Percentiles rank a stretch among this genome's conserved stretches.
Evolutionary conservation across 2,888 invertebrate genomes (phyloP).

Genomic region (Synergus itoensis): DNA sequence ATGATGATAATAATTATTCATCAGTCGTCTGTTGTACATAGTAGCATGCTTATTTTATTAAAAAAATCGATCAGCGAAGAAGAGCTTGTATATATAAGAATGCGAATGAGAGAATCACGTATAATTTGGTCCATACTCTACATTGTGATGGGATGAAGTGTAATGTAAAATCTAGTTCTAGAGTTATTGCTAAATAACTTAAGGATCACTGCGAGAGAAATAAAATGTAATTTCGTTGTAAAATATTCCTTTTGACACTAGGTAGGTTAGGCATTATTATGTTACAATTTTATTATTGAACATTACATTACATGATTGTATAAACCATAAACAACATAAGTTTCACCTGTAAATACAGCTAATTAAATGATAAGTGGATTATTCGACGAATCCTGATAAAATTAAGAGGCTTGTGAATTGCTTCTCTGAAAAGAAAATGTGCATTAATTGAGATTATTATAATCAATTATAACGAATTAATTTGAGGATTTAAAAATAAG

Average conservation of each 20-base stretch:
- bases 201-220: conserved; percentile 42
- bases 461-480: not conserved
- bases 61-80: conserved; percentile 54
- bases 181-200: conserved; percentile 53
- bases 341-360: conserved; percentile 73
- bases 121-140: conserved; percentile 68
- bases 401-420: conserved; percentile 73
- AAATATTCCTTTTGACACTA: conserved; percentile 75
- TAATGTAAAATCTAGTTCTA: conserved; percentile 70
- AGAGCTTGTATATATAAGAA: conserved; percentile 62
- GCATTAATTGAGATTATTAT: conserved; percentile 8
- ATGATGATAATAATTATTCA: conserved; percentile 23
- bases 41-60: conserved; percentile 69
- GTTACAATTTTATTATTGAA: conserved; percentile 76
- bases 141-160: conserved; percentile 70
- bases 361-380: conserved; percentile 70
- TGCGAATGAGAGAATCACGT: conserved; percentile 54
- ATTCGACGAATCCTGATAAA: conserved; percentile 67
- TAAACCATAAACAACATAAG: conserved; percentile 71
- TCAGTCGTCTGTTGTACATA: conserved; percentile 71
- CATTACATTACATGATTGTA: conserved; percentile 76
- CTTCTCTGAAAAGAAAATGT: conserved; percentile 50
- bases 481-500: not conserved
- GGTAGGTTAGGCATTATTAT: conserved; percentile 74
- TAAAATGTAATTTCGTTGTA: conserved; percentile 75